These are phyloP conservation scores for Petrolisthes manimaculis DNA, from an alignment of 2,888 invertebrate species.

Conservation along the genomic window DNA sequence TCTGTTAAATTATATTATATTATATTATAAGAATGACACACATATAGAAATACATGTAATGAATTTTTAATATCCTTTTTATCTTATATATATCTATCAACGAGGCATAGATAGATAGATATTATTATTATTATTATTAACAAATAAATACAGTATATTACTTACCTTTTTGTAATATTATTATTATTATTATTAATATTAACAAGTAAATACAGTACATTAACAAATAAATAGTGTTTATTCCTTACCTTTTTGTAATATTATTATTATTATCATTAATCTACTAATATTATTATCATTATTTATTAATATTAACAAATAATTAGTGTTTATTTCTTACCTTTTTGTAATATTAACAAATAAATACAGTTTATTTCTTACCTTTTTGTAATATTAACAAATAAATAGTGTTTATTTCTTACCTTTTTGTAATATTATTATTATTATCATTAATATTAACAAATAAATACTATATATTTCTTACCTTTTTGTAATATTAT, in stretches of 20 bases:
- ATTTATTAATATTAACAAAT: too few relatives aligned
- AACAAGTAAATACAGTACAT: too few relatives aligned
- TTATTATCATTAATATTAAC: conserved; percentile 12
- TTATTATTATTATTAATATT: conserved; percentile 7
- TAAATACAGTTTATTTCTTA: too few relatives aligned
- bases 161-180: conserved; percentile 8
- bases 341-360: conserved; percentile 6
- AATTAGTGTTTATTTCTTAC: background rate
- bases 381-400: too few relatives aligned
- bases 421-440: conserved; percentile 32
- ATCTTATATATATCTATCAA: too few relatives aligned
- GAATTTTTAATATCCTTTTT: too few relatives aligned
- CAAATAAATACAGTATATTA: background rate
- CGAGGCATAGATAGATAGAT: too few relatives aligned
- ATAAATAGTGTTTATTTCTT: too few relatives aligned
- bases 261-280: background rate
- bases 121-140: too few relatives aligned
- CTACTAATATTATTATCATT: conserved; percentile 24
- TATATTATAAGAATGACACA: too few relatives aligned
- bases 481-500: conserved; percentile 9
- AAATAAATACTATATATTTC: background rate
- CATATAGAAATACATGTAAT: too few relatives aligned
- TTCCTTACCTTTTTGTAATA: conserved; percentile 4
- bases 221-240: background rate
- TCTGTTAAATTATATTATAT: too few relatives aligned